Conservation (phyloP, 2,888 invertebrate genomes). For the Dinocampus coccinellae region DNA sequence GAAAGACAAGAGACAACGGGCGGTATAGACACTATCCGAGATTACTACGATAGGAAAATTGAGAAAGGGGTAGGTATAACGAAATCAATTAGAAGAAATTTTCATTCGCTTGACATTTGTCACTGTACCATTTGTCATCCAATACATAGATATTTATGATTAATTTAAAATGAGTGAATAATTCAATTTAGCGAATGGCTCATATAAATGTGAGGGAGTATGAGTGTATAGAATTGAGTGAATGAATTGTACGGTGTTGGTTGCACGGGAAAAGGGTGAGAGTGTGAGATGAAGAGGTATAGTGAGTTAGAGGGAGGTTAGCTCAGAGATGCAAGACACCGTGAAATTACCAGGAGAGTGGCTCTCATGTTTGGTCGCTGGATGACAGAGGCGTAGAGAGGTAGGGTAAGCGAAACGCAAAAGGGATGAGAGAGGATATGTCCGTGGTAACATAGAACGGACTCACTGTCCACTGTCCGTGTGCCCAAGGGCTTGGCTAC, state of each 20-base stretch:
- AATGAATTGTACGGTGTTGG: conserved; percentile 46
- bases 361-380: conserved; percentile 63
- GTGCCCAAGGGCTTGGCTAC: conserved; percentile 62
- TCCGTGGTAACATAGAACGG: conserved; percentile 62
- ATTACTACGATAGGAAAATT: no score
- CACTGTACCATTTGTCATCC: conserved; percentile 49
- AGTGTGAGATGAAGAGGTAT: conserved; percentile 40
- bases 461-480: conserved; percentile 66
- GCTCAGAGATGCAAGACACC: conserved; percentile 73
- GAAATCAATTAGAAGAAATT: neutral
- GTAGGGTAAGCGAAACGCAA: neutral
- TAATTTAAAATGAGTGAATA: conserved; percentile 50
- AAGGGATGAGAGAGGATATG: neutral
- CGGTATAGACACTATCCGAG: no score
- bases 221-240: conserved; percentile 41
- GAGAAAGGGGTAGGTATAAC: neutral
- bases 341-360: conserved; percentile 73
- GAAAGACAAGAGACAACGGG: no score
- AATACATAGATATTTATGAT: conserved; percentile 49
- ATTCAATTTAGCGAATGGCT: conserved; percentile 51
- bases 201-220: conserved; percentile 50
- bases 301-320: conserved; percentile 60
- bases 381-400: conserved; percentile 16
- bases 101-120: conserved; percentile 48
- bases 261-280: conserved; percentile 22